Evolutionary conservation across 53 echinoderm and acorn worm genomes (phyloP), one percentile per base, ranked within the genome.

Genomic region (Pentamera pediparva): DNA sequence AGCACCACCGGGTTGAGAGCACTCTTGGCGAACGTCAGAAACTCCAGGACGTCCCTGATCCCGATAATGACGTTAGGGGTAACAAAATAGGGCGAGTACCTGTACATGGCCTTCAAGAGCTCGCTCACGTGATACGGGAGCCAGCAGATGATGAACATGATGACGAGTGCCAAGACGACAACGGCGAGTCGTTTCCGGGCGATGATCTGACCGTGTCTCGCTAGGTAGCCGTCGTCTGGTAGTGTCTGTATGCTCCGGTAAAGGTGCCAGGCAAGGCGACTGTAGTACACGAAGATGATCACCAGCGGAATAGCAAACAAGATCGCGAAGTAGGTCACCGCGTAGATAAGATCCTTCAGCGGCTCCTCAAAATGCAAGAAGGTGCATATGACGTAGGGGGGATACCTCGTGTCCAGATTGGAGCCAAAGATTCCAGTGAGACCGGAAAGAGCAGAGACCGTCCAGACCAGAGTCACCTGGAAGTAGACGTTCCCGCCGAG

Each of bases 161-260:
- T 54, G n/a, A 72, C 73, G 10, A 72, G 53, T 18, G 73, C 73
- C 6, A 72, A 38, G 52, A 72, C 73, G 32, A 72, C 73, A 21
- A 72, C 52, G 20, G 55, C 73, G 3, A 72, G 53, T 26, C 73
- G 52, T 24, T 54, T 19, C 11, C 73, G 49, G 5, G 73, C 73
- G 24, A 13, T 51, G 10, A 72, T 72, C 53, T 72, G 73, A 5
- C 32, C 20, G 36, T 72, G 52, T 25, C 73, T 30, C 18, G 73
- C 73, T 3, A 72, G 73, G 55, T 72, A 72, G 34, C 73, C 73
- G 32, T 72, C 73, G 54, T 72, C 53, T 6, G 73, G 73, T 8
- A 72, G 36, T 15, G 52, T 72, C 48, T 72, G 52, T 52, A 72
- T 72, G 30, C 73, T 72, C 24, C 52, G 52, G 22, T 53, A 53